These are phyloP conservation scores for Morelia viridis DNA, from an alignment of 2,797 vertebrate genomes.

Conservation along the genomic window DNA sequence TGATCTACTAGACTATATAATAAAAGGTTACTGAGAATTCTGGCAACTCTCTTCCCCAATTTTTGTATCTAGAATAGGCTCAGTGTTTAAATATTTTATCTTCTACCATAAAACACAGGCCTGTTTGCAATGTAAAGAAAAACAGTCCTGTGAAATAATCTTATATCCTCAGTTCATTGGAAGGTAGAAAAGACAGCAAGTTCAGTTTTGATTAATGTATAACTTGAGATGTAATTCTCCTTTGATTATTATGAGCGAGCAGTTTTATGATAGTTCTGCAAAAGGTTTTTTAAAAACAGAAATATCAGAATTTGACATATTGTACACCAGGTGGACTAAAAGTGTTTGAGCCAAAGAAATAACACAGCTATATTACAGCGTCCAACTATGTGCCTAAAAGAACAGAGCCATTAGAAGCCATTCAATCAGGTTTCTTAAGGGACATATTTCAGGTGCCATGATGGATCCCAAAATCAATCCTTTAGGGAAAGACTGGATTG, in stretches of 20 bases:
- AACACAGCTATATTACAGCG: not conserved
- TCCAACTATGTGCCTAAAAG: not conserved
- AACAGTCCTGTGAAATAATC: not conserved
- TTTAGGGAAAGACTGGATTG: not conserved
- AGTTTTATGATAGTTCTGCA: not conserved
- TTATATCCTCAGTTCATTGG: not conserved
- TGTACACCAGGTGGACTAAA: not conserved
- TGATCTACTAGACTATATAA: not conserved
- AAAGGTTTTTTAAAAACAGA: not conserved
- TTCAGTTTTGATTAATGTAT: not conserved
- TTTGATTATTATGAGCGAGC: not conserved
- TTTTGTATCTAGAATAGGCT: not conserved
- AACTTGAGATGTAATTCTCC: not conserved
- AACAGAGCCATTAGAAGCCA: not conserved
- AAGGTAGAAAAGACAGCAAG: not conserved
- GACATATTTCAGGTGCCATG: not conserved
- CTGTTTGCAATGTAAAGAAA: not conserved
- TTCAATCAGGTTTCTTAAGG: not conserved
- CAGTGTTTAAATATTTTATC: not conserved
- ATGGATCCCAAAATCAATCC: not conserved
- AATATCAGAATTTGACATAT: not conserved
- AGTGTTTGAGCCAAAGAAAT: not conserved
- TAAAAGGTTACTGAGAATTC: slow-evolving; percentile 7
- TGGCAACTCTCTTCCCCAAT: not conserved
- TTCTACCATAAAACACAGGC: not conserved